These are phyloP conservation scores for Toxonevra muliebris DNA, from an alignment of 2,888 invertebrate genomes.

Conservation along the genomic window DNA sequence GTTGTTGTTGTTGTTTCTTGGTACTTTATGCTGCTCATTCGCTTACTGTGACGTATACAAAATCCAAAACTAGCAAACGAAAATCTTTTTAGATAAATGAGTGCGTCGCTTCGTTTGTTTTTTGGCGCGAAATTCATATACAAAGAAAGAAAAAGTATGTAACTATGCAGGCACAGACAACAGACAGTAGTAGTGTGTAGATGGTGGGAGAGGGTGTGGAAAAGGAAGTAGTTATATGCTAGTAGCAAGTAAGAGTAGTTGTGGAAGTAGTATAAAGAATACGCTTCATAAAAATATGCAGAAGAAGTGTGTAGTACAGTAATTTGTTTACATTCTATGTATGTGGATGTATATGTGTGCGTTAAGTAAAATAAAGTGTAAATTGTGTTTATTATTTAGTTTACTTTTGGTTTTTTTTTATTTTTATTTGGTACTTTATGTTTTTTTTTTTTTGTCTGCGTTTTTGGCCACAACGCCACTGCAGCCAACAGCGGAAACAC, in stretches of 20 bases:
- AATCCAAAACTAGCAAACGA: neutral
- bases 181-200: neutral
- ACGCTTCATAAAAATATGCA: neutral
- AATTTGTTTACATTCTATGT: neutral
- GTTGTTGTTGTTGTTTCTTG: neutral
- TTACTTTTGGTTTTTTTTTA: neutral
- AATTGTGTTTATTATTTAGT: neutral
- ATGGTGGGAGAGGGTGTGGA: neutral
- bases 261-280: neutral
- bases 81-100: constrained; percentile 20
- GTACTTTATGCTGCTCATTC: neutral
- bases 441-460: no score
- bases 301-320: neutral
- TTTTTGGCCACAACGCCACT: no score
- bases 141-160: no score
- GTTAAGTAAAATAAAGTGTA: neutral
- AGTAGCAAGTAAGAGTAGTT: neutral
- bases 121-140: neutral
- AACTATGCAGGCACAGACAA: no score
- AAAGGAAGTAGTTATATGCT: neutral
- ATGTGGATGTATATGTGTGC: neutral
- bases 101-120: constrained; percentile 10
- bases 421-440: no score
- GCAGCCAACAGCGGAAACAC: no score
- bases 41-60: neutral